Conservation (phyloP, 2,888 invertebrate genomes). For the Pimpla rufipes region DNA sequence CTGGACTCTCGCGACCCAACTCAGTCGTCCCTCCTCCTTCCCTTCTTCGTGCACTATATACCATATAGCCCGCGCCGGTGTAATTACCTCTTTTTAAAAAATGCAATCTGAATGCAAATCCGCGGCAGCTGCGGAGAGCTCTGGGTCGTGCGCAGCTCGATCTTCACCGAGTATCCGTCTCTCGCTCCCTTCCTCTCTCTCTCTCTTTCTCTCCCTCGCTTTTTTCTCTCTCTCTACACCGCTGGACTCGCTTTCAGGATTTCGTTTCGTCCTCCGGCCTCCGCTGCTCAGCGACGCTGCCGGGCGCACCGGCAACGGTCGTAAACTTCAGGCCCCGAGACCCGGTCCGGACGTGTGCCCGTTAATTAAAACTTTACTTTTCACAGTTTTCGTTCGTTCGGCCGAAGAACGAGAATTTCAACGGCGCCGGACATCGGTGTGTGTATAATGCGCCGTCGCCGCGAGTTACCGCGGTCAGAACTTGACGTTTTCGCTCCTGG, state of each 20-base stretch:
- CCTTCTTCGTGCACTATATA: not conserved
- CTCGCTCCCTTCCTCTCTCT: conserved; percentile 36
- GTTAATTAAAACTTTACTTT: conserved; percentile 83
- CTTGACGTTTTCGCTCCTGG: not conserved
- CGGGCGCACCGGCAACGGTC: conserved; percentile 68
- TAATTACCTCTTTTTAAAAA: conserved; percentile 80
- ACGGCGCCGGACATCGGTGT: conserved; percentile 60
- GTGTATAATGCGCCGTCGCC: not conserved
- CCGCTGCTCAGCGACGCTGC: conserved; percentile 29
- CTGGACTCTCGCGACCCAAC: conserved; percentile 37
- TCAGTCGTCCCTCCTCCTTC: not conserved
- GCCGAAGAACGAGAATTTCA: conserved; percentile 76
- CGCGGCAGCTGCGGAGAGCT: conserved; percentile 80
- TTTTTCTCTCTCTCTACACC: conserved; percentile 20
- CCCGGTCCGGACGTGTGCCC: conserved; percentile 78
- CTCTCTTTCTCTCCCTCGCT: conserved; percentile 34
- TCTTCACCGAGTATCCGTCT: conserved; percentile 72
- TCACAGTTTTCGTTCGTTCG: conserved; percentile 55
- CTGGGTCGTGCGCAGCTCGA: conserved; percentile 61
- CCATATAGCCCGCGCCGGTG: conserved; percentile 62
- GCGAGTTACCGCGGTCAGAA: not conserved
- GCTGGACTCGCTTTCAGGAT: conserved; percentile 63
- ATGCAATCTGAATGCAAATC: conserved; percentile 84
- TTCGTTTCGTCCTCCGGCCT: conserved; percentile 41
- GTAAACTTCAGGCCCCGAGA: conserved; percentile 71